phyloP scores from a whole-genome alignment of 2,888 invertebrate species.

The Drosophila recens region DNA sequence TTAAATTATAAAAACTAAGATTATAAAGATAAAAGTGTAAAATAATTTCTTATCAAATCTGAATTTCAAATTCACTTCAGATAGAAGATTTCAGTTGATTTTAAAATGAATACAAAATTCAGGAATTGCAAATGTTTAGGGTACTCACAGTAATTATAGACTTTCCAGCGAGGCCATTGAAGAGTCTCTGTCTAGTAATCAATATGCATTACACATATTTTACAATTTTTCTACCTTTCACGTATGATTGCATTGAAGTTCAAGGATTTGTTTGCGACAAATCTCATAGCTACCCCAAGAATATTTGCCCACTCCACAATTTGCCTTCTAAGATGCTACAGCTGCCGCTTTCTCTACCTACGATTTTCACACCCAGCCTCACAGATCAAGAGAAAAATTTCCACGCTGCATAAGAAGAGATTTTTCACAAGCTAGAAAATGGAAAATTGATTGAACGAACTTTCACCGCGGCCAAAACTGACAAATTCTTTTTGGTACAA shows the following conservation, averaged over 20 bases:
- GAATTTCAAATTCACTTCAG: neutral
- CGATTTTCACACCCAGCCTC: conserved; percentile 40
- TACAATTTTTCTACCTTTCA: conserved; percentile 26
- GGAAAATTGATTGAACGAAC: conserved; percentile 56
- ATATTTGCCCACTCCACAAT: conserved; percentile 22
- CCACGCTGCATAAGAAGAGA: conserved; percentile 40
- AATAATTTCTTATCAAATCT: neutral
- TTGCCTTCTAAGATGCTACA: conserved; percentile 39
- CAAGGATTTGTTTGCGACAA: conserved; percentile 37
- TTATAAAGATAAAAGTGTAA: no score
- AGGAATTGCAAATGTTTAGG: neutral
- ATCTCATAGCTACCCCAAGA: conserved; percentile 19
- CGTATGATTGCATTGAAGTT: conserved; percentile 10
- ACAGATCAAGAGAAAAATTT: conserved; percentile 37
- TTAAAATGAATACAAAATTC: conserved; percentile 2
- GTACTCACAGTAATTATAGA: neutral
- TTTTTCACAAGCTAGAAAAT: conserved; percentile 9
- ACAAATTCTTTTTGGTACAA: conserved; percentile 53
- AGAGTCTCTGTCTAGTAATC: conserved; percentile 11
- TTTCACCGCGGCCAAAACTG: conserved; percentile 66
- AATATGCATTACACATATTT: conserved; percentile 31
- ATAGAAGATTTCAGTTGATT: neutral
- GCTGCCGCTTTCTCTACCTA: conserved; percentile 54
- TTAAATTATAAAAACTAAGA: no score
- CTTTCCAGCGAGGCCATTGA: neutral